Conservation (phyloP, 2,113 vertebrate species). For the Cyprinodon brontotheroides region DNA sequence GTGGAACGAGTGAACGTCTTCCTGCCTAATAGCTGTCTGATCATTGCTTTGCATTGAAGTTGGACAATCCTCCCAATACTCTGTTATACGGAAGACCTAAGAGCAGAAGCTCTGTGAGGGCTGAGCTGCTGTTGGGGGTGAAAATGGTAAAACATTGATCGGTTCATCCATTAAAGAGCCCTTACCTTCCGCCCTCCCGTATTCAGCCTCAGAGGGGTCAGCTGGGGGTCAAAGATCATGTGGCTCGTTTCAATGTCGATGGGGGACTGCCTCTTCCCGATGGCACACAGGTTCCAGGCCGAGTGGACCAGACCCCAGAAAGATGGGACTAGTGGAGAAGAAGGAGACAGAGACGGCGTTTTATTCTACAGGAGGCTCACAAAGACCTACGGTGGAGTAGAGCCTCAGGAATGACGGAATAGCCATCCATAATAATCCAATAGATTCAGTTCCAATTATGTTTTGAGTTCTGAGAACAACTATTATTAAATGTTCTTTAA, state of each 20-base stretch:
- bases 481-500: too few relatives aligned
- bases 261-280: constrained; percentile 95
- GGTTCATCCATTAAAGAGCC: background rate
- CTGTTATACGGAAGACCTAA: too few relatives aligned
- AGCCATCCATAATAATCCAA: too few relatives aligned
- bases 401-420: too few relatives aligned
- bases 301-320: constrained; percentile 99
- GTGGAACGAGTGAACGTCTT: too few relatives aligned
- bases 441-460: too few relatives aligned
- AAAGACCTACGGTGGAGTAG: background rate
- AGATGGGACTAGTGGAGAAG: constrained; percentile 86
- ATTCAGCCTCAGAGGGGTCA: constrained; percentile 94
- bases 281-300: constrained; percentile 97
- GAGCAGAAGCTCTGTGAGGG: too few relatives aligned
- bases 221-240: constrained; percentile 97
- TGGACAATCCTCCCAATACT: too few relatives aligned
- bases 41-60: too few relatives aligned
- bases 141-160: background rate
- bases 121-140: background rate
- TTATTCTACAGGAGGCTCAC: background rate
- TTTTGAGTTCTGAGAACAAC: too few relatives aligned
- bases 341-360: constrained; percentile 16
- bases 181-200: constrained; percentile 93
- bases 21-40: too few relatives aligned
- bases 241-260: constrained; percentile 98